Conservation (phyloP, 2,113 vertebrate species). For the Lathamus discolor region DNA sequence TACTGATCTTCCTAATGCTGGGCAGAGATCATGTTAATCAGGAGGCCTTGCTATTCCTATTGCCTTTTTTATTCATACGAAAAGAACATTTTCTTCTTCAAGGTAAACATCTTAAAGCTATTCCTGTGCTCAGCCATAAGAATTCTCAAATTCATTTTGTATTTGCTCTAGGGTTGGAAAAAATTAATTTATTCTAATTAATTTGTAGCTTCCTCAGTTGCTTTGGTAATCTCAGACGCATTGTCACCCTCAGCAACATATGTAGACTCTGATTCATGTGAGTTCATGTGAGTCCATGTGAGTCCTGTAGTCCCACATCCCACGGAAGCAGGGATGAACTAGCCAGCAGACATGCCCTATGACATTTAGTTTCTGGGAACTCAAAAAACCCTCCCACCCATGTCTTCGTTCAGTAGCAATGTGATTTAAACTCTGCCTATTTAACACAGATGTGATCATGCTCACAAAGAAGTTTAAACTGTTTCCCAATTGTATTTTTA, state of each 20-base stretch:
- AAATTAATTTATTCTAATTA: neutral
- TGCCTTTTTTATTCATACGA: neutral
- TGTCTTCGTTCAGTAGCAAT: conserved; percentile 16
- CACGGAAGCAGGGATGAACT: neutral
- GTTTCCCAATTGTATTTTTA: conserved; percentile 24
- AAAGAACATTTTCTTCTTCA: neutral
- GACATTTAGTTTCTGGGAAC: conserved; percentile 62
- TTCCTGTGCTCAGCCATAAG: neutral
- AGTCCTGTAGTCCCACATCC: neutral
- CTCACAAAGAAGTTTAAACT: neutral
- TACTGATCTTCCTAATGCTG: neutral
- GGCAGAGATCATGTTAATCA: neutral
- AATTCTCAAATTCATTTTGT: neutral
- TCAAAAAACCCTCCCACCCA: neutral
- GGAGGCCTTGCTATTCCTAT: neutral
- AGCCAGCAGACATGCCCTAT: conserved; percentile 25
- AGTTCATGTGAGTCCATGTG: neutral
- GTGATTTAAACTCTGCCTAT: conserved; percentile 4
- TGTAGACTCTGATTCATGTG: conserved; percentile 60
- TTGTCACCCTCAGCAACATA: conserved; percentile 28
- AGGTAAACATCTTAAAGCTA: neutral
- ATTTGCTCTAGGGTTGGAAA: neutral
- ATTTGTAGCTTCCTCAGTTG: neutral
- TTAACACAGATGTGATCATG: conserved; percentile 22
- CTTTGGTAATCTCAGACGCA: neutral